Conservation (phyloP, 2,113 vertebrate species). For the Periophthalmodon schlosseri region DNA sequence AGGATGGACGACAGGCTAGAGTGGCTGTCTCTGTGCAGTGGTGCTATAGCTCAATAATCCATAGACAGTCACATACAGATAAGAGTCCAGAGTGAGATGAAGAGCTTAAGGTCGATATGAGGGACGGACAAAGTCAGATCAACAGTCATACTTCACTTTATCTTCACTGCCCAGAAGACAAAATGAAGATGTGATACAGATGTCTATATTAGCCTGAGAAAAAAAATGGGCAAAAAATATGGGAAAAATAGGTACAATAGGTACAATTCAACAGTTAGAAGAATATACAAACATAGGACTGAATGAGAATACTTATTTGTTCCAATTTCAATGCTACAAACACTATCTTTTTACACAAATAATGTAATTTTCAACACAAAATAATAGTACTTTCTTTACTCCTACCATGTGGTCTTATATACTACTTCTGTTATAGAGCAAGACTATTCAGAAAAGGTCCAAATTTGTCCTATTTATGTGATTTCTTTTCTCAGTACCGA, state of each 20-base stretch:
- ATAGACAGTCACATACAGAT: slow-evolving; percentile 64
- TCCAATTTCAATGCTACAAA: too few relatives aligned
- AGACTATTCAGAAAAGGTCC: too few relatives aligned
- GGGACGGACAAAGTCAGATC: slow-evolving; percentile 24
- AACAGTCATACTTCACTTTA: slow-evolving; percentile 34
- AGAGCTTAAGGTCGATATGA: slow-evolving; percentile 40
- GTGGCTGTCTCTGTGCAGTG: slow-evolving; percentile 42
- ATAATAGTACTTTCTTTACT: too few relatives aligned
- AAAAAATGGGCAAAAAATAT: too few relatives aligned
- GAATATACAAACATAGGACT: background rate
- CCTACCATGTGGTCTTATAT: too few relatives aligned
- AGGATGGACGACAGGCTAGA: slow-evolving; percentile 53
- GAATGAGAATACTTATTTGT: too few relatives aligned
- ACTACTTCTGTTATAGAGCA: too few relatives aligned
- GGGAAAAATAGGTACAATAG: background rate
- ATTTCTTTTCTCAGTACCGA: too few relatives aligned
- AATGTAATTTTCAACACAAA: too few relatives aligned
- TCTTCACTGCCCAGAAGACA: slow-evolving; percentile 6
- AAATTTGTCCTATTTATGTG: too few relatives aligned
- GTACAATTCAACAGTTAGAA: background rate
- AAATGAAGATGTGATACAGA: background rate
- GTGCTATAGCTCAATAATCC: slow-evolving; percentile 61
- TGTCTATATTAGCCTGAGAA: background rate
- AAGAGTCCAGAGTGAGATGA: slow-evolving; percentile 46
- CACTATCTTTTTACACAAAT: too few relatives aligned